phyloP scores from a whole-genome alignment of 2,797 vertebrate species.

The Lacerta viridis region DNA sequence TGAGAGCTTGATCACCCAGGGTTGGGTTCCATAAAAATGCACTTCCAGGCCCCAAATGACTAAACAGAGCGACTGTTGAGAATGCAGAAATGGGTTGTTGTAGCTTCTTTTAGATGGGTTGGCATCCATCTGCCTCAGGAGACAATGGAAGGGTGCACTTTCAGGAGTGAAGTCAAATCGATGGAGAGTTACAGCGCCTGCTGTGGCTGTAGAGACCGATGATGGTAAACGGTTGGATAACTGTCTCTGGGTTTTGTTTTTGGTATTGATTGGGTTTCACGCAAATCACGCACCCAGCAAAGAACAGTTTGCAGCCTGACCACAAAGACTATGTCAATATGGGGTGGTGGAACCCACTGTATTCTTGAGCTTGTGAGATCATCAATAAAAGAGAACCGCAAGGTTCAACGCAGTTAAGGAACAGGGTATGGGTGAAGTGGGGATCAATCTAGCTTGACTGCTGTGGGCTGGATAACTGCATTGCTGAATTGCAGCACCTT shows the following conservation, averaged over 20 bases:
- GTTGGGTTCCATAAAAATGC: conserved; percentile 16
- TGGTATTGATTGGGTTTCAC: neutral
- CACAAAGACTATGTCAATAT: neutral
- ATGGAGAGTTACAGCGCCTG: too few relatives aligned
- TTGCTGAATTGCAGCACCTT: too few relatives aligned
- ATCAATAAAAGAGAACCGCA: neutral
- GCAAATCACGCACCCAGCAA: neutral
- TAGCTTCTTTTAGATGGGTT: neutral
- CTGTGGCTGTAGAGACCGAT: too few relatives aligned
- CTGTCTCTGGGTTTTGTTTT: neutral
- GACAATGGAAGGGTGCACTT: too few relatives aligned
- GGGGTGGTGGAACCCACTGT: neutral
- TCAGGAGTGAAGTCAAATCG: too few relatives aligned
- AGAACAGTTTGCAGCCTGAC: neutral
- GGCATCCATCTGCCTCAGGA: too few relatives aligned
- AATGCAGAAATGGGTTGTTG: neutral
- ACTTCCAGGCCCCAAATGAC: neutral
- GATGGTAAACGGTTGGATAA: neutral
- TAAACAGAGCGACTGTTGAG: neutral
- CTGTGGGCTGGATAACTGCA: neutral
- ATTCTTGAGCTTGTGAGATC: neutral
- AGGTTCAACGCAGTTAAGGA: neutral
- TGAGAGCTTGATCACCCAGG: conserved; percentile 13
- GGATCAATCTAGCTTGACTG: neutral
- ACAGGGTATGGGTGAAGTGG: neutral